These are phyloP conservation scores for Amphilophus citrinellus DNA, from an alignment of 2,113 vertebrate genomes.

Conservation along the genomic window DNA sequence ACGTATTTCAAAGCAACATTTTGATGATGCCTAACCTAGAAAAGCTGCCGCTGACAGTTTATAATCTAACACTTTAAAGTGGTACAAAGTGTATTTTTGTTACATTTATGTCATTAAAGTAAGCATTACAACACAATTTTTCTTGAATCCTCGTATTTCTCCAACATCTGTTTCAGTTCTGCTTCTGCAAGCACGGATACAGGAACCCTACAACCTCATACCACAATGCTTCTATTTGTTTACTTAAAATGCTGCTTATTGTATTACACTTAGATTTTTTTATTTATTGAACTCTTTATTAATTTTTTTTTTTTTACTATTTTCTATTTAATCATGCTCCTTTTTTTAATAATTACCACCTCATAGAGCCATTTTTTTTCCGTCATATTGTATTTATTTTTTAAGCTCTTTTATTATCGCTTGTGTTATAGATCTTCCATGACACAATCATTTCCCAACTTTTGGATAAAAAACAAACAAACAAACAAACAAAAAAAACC, in stretches of 20 bases:
- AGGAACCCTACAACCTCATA: not conserved
- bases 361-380: not conserved
- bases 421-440: accelerated
- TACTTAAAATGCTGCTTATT: not conserved
- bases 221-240: not conserved
- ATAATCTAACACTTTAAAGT: not conserved
- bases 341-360: too few species aligned
- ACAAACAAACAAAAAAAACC: not conserved
- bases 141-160: not conserved
- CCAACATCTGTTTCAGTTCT: not conserved
- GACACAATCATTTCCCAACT: not conserved
- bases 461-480: not conserved
- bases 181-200: accelerated
- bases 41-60: not conserved
- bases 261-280: not conserved
- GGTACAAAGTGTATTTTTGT: not conserved
- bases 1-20: not conserved
- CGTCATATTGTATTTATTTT: not conserved
- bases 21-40: not conserved
- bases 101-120: not conserved
- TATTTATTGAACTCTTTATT: not conserved
- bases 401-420: not conserved
- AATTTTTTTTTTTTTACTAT: not conserved
- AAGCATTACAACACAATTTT: not conserved
- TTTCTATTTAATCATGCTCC: not conserved